Conservation (phyloP, 2,113 vertebrate species). For the Steatornis caripensis region DNA sequence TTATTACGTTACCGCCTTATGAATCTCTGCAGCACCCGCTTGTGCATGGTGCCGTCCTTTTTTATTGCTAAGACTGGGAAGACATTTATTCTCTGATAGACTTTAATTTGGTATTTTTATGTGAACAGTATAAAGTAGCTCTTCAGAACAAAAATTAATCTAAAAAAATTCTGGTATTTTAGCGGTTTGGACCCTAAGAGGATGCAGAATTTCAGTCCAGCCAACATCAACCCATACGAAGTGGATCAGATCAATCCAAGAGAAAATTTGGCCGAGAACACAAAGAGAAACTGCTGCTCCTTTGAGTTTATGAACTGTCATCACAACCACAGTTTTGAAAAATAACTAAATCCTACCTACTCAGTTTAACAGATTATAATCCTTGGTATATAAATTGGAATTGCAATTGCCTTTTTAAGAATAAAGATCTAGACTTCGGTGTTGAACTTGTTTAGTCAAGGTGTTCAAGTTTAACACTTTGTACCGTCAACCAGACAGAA, state of each 20-base stretch:
- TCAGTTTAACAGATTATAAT: not conserved
- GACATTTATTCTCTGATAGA: not conserved
- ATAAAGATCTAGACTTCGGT: not conserved
- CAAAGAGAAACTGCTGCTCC: not conserved
- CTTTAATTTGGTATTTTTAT: not conserved
- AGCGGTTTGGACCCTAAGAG: not conserved
- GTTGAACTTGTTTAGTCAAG: not conserved
- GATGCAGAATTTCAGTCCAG: not conserved
- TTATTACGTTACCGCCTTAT: not conserved
- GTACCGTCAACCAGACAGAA: not conserved
- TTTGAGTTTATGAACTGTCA: not conserved
- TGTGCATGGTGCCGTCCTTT: not conserved
- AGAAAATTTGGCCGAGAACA: not conserved
- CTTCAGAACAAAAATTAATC: not conserved
- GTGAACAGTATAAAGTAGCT: not conserved
- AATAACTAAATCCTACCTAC: not conserved
- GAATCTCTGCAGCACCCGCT: not conserved
- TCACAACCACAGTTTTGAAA: not conserved
- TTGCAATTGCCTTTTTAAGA: not conserved
- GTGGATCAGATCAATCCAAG: not conserved
- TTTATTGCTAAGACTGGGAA: not conserved
- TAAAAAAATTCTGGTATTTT: not conserved
- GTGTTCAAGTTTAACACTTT: not conserved
- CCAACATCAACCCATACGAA: not conserved
- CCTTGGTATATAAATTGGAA: not conserved